phyloP scores from a whole-genome alignment of 2,888 invertebrate genomes.

The Aradus depressus region DNA sequence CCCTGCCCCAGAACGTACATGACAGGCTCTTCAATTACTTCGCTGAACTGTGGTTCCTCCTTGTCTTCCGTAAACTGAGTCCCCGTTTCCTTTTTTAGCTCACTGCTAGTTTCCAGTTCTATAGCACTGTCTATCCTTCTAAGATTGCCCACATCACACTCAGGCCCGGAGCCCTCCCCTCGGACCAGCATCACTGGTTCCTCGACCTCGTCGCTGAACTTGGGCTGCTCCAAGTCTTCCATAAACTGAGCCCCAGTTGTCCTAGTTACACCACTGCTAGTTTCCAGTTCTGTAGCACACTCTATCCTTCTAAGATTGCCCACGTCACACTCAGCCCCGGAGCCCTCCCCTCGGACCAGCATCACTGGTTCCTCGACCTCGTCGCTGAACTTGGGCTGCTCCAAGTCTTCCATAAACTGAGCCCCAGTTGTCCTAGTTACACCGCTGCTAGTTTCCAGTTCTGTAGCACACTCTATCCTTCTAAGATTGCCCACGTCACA shows the following conservation, averaged over 20 bases:
- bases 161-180: conserved; percentile 57
- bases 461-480: conserved; percentile 64
- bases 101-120: neutral
- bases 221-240: conserved; percentile 24
- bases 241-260: too few species aligned
- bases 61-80: neutral
- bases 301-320: conserved; percentile 60
- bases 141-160: conserved; percentile 61
- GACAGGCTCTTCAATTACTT: conserved; percentile 58
- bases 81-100: conserved; percentile 1
- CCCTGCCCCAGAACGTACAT: conserved; percentile 59
- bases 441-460: conserved; percentile 64
- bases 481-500: conserved; percentile 61
- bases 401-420: conserved; percentile 1
- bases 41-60: conserved; percentile 41
- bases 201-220: conserved; percentile 55
- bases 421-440: too few species aligned
- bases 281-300: conserved; percentile 63
- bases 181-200: conserved; percentile 56
- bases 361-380: conserved; percentile 60
- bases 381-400: conserved; percentile 44
- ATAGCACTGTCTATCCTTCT: conserved; percentile 11
- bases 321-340: conserved; percentile 58
- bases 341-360: conserved; percentile 59
- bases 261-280: conserved; percentile 68